phyloP scores from a whole-genome alignment of 1,140 invertebrate species.

The Platyscapa corneri region DNA sequence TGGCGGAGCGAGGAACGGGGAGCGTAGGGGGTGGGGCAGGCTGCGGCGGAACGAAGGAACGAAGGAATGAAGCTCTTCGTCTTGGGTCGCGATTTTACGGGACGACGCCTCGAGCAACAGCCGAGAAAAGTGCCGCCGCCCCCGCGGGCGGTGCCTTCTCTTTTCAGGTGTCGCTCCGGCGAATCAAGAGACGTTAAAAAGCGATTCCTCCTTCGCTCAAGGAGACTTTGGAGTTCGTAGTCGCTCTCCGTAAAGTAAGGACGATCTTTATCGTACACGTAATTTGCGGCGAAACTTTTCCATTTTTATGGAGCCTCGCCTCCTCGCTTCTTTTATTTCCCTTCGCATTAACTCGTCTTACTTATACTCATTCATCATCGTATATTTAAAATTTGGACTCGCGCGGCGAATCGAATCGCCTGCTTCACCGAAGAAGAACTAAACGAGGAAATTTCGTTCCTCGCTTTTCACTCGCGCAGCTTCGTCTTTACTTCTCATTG shows the following conservation, averaged over 20 bases:
- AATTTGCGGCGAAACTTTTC: slow-evolving; percentile 28
- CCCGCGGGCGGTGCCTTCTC: not conserved
- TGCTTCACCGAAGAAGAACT: too few relatives aligned
- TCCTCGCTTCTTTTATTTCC: not conserved
- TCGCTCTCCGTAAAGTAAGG: not conserved
- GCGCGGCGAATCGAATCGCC: too few relatives aligned
- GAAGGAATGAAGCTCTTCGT: slow-evolving; percentile 27
- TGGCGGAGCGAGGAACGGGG: slow-evolving; percentile 40
- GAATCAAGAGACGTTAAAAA: slow-evolving; percentile 47
- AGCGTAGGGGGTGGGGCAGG: too few relatives aligned
- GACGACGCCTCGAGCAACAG: slow-evolving; percentile 43
- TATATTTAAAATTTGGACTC: too few relatives aligned
- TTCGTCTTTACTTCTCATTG: too few relatives aligned
- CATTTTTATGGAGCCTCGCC: not conserved
- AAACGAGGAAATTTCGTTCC: too few relatives aligned
- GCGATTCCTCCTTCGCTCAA: slow-evolving; percentile 34
- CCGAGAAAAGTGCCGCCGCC: not conserved
- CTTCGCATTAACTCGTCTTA: too few relatives aligned
- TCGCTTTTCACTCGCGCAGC: too few relatives aligned
- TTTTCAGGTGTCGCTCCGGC: not conserved
- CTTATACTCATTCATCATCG: too few relatives aligned
- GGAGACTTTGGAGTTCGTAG: not conserved
- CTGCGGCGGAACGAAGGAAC: too few relatives aligned
- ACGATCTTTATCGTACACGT: too few relatives aligned
- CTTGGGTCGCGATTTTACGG: slow-evolving; percentile 47